These are phyloP conservation scores for Leptopilina syphax DNA, from an alignment of 2,888 invertebrate genomes.

Conservation along the genomic window DNA sequence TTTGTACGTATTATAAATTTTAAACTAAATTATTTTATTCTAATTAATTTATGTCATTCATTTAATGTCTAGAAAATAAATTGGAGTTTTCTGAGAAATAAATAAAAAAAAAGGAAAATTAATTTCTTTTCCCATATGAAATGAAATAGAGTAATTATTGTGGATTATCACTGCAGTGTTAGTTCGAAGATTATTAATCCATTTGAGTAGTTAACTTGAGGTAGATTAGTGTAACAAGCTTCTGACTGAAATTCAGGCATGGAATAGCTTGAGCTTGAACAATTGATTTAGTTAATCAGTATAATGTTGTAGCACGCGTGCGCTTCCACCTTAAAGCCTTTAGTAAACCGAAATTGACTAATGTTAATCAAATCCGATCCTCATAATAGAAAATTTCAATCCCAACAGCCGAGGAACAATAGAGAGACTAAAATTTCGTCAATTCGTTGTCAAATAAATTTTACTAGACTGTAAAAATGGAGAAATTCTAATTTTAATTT, in stretches of 20 bases:
- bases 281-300: constrained; percentile 36
- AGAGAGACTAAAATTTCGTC: not conserved
- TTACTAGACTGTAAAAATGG: too few species aligned
- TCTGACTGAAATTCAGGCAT: constrained; percentile 25
- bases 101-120: too few species aligned
- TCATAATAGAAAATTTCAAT: not conserved
- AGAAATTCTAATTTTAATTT: too few species aligned
- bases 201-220: constrained; percentile 26
- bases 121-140: too few species aligned
- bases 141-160: not conserved
- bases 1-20: too few species aligned
- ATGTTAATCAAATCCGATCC: constrained; percentile 2
- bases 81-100: too few species aligned
- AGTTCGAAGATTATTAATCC: constrained; percentile 22
- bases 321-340: constrained; percentile 24
- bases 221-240: constrained; percentile 32
- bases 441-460: not conserved
- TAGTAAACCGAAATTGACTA: constrained; percentile 18
- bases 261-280: constrained; percentile 29
- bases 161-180: not conserved
- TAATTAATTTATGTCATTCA: too few species aligned
- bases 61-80: too few species aligned
- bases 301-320: constrained; percentile 19
- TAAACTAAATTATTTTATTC: too few species aligned
- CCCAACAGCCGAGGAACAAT: not conserved